phyloP scores from a whole-genome alignment of 2,888 invertebrate genomes.

The Aphrophora alni region DNA sequence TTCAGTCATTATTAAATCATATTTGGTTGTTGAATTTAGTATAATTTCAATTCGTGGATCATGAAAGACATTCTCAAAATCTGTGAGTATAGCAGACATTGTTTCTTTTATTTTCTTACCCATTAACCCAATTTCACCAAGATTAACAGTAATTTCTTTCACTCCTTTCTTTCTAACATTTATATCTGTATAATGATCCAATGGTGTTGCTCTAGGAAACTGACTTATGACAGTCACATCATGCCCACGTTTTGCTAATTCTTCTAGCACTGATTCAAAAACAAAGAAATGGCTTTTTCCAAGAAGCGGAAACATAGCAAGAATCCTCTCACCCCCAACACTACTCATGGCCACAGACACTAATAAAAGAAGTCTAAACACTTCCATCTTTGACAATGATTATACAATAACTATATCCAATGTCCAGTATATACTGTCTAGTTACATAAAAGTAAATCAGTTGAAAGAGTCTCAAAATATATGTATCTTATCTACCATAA shows the following conservation, averaged over 20 bases:
- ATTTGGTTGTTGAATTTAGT: neutral
- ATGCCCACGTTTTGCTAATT: conserved; percentile 68
- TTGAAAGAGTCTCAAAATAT: too few species aligned
- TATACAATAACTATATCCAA: too few species aligned
- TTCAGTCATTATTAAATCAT: neutral
- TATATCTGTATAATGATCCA: neutral
- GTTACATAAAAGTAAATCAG: too few species aligned
- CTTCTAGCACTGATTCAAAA: conserved; percentile 65
- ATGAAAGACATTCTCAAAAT: neutral
- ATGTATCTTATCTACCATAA: too few species aligned
- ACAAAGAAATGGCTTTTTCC: conserved; percentile 75
- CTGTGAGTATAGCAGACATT: neutral
- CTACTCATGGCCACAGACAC: neutral
- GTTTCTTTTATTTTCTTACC: neutral
- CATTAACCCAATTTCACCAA: too few species aligned
- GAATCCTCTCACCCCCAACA: conserved; percentile 55
- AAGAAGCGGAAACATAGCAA: conserved; percentile 70
- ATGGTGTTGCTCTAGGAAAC: conserved; percentile 58
- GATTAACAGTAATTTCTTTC: too few species aligned
- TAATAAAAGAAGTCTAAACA: neutral
- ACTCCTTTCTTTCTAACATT: neutral
- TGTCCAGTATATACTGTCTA: too few species aligned
- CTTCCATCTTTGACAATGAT: neutral
- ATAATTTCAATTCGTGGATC: neutral
- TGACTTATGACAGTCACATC: conserved; percentile 71